Evolutionary conservation across 2,113 vertebrate species (phyloP).

Genomic region (Aldabrachelys gigantea): DNA sequence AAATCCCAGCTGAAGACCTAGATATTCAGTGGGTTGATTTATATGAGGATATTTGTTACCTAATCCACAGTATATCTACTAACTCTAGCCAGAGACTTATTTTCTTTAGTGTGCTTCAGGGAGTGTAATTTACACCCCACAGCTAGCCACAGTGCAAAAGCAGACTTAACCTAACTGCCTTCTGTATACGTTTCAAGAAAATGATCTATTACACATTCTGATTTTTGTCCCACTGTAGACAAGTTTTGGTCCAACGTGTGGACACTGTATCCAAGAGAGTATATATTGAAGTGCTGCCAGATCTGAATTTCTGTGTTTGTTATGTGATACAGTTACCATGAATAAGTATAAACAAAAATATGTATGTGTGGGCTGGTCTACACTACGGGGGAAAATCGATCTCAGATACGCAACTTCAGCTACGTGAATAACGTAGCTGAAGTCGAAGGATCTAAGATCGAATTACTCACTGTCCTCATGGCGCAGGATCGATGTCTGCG

Average conservation of each 20-base stretch:
- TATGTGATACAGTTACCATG: background rate
- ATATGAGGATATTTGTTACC: background rate
- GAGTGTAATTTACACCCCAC: background rate
- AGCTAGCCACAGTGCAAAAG: background rate
- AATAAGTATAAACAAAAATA: background rate
- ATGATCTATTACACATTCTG: background rate
- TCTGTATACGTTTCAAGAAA: background rate
- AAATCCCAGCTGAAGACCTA: background rate
- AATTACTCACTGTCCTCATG: too few species aligned
- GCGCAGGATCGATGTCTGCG: too few species aligned
- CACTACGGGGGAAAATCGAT: too few species aligned
- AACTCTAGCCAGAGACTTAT: background rate
- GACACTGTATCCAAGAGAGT: background rate
- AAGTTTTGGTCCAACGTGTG: background rate
- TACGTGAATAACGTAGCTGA: too few species aligned
- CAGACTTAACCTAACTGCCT: background rate
- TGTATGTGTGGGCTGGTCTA: background rate
- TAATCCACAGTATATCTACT: background rate
- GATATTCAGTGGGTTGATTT: background rate
- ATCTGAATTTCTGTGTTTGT: fast-evolving
- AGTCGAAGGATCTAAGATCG: too few species aligned
- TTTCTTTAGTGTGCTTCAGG: background rate
- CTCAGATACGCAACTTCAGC: too few species aligned
- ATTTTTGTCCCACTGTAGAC: background rate
- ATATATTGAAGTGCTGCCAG: background rate